Evolutionary conservation across 2,888 invertebrate genomes (phyloP).

Genomic region (Osedax fenrisi): DNA sequence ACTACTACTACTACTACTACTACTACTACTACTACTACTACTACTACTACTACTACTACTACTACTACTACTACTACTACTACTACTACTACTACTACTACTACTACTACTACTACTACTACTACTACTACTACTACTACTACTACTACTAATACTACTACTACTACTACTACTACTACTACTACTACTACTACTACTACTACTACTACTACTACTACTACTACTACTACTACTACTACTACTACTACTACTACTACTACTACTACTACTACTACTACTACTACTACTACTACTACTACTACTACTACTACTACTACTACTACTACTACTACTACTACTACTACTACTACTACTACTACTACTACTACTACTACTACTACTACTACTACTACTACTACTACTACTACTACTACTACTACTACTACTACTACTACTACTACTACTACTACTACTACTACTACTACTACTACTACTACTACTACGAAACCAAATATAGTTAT

Average conservation of each 20-base stretch:
- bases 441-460: not conserved
- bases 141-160: not conserved
- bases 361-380: not conserved
- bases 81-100: not conserved
- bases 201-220: not conserved
- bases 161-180: not conserved
- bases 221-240: not conserved
- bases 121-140: not conserved
- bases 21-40: not conserved
- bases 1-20: not conserved
- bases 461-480: not conserved
- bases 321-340: not conserved
- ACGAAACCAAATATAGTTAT: too few species aligned
- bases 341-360: not conserved
- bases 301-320: not conserved
- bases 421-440: not conserved
- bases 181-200: not conserved
- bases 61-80: not conserved
- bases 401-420: not conserved
- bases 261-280: not conserved
- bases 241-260: not conserved
- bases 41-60: not conserved
- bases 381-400: not conserved
- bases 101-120: not conserved
- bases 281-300: not conserved